Conservation (phyloP, 1,140 invertebrate species). For the Parapsyche elsis region DNA sequence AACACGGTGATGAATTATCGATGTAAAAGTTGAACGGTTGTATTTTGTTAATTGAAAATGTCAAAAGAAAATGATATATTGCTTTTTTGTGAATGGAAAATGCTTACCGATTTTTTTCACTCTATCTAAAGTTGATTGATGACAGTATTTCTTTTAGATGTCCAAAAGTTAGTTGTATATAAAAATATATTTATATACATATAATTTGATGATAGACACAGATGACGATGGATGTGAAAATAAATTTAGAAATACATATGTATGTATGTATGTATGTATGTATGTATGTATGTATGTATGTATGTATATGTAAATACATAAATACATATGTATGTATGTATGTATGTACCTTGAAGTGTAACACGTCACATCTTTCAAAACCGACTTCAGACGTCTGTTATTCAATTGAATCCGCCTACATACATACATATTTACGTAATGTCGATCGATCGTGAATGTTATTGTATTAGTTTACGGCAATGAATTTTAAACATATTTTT, state of each 20-base stretch:
- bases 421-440: too few species aligned
- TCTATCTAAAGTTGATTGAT: constrained; percentile 30
- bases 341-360: too few species aligned
- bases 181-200: not conserved
- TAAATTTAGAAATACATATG: not conserved
- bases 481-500: too few species aligned
- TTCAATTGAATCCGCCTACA: too few species aligned
- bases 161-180: constrained; percentile 12
- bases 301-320: not conserved
- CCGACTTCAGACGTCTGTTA: too few species aligned
- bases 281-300: not conserved
- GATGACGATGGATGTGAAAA: too few species aligned
- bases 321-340: too few species aligned
- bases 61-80: constrained; percentile 30
- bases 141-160: constrained; percentile 30
- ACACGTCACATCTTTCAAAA: too few species aligned
- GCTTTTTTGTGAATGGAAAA: constrained; percentile 28
- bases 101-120: constrained; percentile 10
- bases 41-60: constrained; percentile 30
- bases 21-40: not conserved
- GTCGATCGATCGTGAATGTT: too few species aligned
- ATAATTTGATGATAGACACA: not conserved
- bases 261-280: not conserved
- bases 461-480: too few species aligned
- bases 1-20: not conserved